Evolutionary conservation across 2,797 vertebrate species (phyloP).

Genomic region (Amphiprion clarkii): DNA sequence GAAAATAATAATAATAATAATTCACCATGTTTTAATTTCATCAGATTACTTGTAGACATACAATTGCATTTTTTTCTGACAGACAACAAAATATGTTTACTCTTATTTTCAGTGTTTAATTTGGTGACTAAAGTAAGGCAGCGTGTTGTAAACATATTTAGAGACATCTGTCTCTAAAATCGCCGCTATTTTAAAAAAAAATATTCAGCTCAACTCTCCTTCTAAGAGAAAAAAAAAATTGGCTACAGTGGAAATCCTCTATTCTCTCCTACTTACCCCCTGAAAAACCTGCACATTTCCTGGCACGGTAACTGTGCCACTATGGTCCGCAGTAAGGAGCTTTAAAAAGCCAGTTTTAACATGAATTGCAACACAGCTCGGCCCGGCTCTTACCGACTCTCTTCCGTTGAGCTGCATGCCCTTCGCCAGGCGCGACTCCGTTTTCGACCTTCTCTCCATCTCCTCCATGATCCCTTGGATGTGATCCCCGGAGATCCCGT

Average conservation of each 20-base stretch:
- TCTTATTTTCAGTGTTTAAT: not conserved
- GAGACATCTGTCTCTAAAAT: not conserved
- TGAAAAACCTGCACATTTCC: not conserved
- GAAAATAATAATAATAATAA: not conserved
- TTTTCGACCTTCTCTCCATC: slow-evolving; percentile 98
- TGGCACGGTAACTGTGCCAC: not conserved
- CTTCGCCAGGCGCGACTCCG: slow-evolving; percentile 95
- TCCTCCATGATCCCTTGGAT: slow-evolving; percentile 99
- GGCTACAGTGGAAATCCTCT: not conserved
- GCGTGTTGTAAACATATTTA: not conserved
- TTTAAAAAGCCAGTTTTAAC: not conserved
- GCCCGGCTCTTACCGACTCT: slow-evolving; percentile 90
- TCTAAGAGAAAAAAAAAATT: not conserved
- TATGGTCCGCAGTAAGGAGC: not conserved
- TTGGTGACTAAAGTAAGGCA: not conserved
- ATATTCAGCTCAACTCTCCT: not conserved
- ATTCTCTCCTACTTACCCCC: not conserved
- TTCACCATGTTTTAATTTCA: not conserved
- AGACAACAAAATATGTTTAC: not conserved
- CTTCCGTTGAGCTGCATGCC: slow-evolving; percentile 96
- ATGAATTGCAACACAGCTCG: slow-evolving; percentile 1
- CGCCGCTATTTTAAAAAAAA: not conserved
- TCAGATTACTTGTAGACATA: not conserved
- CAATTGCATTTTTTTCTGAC: not conserved
- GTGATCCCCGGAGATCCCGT: slow-evolving; percentile 99